Base-by-base conservation (phyloP, 2,113 vertebrate genomes). In the Turnix velox region DNA sequence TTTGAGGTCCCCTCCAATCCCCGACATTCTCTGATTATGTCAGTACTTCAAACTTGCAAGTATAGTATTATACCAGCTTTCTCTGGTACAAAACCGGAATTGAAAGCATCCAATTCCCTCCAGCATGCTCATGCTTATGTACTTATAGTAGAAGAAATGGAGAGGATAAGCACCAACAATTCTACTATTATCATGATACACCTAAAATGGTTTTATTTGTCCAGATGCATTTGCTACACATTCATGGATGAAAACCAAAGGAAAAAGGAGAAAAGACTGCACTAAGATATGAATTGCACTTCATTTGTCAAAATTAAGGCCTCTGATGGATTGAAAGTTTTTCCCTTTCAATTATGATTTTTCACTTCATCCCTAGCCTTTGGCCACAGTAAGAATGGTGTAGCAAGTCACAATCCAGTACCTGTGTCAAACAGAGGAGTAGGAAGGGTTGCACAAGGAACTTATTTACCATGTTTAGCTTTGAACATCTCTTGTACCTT, bases 121-220 rank as follows among this genome's bases (percentile, higher is more conserved):
- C 25, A 77, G 27, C 0, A 0, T 57, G 9, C 14, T 61, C 39
- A 30, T 74, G 28, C 14, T 20, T 18, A 20, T 8, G 4, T n/a
- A 81, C n/a, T 35, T 66, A 17, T 1, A 83, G 33, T 10, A 61
- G 20, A 52, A 73, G 33, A 82, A 91, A 30, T 5, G 4, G 48
- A 71, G 37, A 77, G 19, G 18, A 31, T 62, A 72, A 79, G 39
- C 43, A 61, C 17, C 43, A 67, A 2, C 20, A 74, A 40, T 43
- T 69, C 59, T 62, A 10, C 35, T 57, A 45, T 33, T 58, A n/a
- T 67, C 23, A 24, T 49, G 54, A 49, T 30, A 68, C 9, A 57
- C 35, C n/a, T 74, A 23, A 2, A 4, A 8, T 18, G 9, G 39
- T 31, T 89, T 84, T 67, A 46, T 74, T 82, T 94, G 39, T 24